Evolutionary conservation across 2,797 vertebrate genomes (phyloP), one percentile per base, ranked within the genome.

Genomic region (Tiaroga cobitis): DNA sequence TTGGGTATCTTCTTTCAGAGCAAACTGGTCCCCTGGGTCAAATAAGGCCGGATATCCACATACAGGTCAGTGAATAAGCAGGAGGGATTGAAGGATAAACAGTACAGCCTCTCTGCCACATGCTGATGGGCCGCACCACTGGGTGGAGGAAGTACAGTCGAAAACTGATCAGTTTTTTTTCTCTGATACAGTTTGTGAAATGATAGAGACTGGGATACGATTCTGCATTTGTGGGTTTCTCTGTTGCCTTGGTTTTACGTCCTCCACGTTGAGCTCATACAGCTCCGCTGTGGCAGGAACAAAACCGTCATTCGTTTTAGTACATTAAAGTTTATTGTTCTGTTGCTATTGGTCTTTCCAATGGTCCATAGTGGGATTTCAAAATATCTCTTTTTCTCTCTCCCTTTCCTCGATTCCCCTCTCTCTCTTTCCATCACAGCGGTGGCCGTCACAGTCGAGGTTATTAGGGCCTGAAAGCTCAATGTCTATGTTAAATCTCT

Each of bases 1-100:
- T 95, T 96, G 94, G 95, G 97, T 97, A 97, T 99, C 98, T 96
- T 96, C 97, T 99, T 99, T 97, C 97, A 98, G 96, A 96, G 95
- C 96, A 92, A 97, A 97, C 96, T 95, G 96, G 95, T 98, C 98
- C 96, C 97, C 95, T 91, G 97, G 96, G 97, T 96, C 97, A 96
- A 94, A 97, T 99, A 97, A 94, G 96, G 96, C 97, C 96, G 96
- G 97, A 97, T 97, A 97, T 97, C 97, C 97, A 95, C 95, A 93
- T 95, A 95, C 96, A 95, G 97, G 96, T 97, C 96, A 97, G 95
- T 95, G 96, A 96, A 95, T 93, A 94, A 79, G 83, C 85, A 88
- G 83, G 95, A 95, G 95, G 95, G 96, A 94, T 93, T 92, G 94
- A 96, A 94, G 94, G 93, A 94, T 95, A 95, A 98, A 97, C 96